These are phyloP conservation scores for Trichonephila inaurata DNA, from an alignment of 1,140 invertebrate genomes.

Conservation along the genomic window DNA sequence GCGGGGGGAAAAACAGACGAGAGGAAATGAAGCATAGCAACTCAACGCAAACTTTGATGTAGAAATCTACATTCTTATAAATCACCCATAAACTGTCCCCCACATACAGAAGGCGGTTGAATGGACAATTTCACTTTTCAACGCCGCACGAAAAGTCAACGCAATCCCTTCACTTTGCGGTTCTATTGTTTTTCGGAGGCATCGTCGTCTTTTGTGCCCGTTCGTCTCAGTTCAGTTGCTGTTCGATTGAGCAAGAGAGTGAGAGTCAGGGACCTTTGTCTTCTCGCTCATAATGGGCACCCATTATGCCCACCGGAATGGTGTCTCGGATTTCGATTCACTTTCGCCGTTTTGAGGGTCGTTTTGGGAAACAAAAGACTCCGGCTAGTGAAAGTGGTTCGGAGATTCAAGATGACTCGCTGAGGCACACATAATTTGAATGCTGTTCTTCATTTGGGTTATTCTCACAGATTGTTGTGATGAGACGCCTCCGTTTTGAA, in stretches of 20 bases:
- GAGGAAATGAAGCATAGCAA: not conserved
- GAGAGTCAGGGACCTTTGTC: not conserved
- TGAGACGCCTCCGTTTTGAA: too few relatives aligned
- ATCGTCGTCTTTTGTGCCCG: not conserved
- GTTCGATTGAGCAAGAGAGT: too few relatives aligned
- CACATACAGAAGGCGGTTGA: not conserved
- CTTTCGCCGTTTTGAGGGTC: constrained; percentile 8
- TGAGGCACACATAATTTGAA: too few relatives aligned
- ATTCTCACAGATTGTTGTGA: not conserved
- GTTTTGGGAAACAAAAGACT: not conserved
- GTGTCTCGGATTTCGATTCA: constrained; percentile 9
- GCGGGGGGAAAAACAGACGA: not conserved
- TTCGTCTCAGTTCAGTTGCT: not conserved
- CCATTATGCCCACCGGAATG: not conserved
- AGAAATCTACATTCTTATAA: not conserved
- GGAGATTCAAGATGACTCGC: not conserved
- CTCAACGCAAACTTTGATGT: not conserved
- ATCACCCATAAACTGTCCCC: not conserved
- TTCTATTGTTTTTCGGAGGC: not conserved
- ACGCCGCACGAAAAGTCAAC: not conserved
- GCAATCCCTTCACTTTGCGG: not conserved
- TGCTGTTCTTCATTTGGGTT: not conserved
- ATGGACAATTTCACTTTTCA: not conserved
- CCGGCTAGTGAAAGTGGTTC: not conserved
- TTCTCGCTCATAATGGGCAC: not conserved